These are phyloP conservation scores for Heliothis virescens DNA, from an alignment of 1,140 invertebrate species.

Conservation along the genomic window DNA sequence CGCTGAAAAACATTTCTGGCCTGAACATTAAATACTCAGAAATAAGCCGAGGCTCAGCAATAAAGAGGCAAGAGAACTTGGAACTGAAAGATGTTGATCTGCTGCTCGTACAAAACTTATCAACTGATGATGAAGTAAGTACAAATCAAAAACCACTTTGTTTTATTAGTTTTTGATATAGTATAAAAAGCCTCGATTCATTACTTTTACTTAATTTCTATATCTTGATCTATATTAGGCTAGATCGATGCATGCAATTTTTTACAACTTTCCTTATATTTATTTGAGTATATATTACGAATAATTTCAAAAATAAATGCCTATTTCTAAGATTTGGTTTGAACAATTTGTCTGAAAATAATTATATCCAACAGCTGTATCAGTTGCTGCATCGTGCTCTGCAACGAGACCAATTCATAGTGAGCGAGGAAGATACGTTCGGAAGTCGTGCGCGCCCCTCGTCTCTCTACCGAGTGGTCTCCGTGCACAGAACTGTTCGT, in stretches of 20 bases:
- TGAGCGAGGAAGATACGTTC: conserved; percentile 45
- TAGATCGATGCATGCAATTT: too few relatives aligned
- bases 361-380: conserved; percentile 41
- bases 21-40: conserved; percentile 49
- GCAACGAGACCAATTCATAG: conserved; percentile 43
- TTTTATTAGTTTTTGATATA: background rate
- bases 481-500: background rate
- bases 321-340: too few relatives aligned
- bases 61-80: conserved; percentile 31
- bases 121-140: conserved; percentile 55
- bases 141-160: background rate
- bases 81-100: conserved; percentile 42
- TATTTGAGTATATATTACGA: background rate
- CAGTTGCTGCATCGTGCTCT: conserved; percentile 49
- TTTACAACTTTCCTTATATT: too few relatives aligned
- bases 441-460: conserved; percentile 28
- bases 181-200: too few relatives aligned
- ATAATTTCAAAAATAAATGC: too few relatives aligned
- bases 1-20: conserved; percentile 30
- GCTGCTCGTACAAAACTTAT: conserved; percentile 52
- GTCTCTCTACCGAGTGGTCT: conserved; percentile 49
- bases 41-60: conserved; percentile 13
- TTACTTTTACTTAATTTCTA: too few relatives aligned
- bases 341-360: too few relatives aligned
- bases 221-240: too few relatives aligned